These are phyloP conservation scores for Drosophila gunungcola DNA, from an alignment of 1,140 invertebrate genomes.

Conservation along the genomic window DNA sequence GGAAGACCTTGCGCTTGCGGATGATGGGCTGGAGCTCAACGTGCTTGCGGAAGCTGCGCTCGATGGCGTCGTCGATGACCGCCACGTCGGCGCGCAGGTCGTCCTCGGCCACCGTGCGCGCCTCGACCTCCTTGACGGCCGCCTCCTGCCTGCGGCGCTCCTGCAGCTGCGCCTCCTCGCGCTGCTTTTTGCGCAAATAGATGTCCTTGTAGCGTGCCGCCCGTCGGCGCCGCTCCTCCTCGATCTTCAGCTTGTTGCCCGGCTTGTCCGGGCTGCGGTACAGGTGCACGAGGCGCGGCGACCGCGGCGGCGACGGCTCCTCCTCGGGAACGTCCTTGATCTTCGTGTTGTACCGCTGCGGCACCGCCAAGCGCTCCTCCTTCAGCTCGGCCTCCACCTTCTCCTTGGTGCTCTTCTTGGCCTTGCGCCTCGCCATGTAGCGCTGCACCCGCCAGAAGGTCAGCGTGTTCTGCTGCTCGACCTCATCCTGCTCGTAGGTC, in stretches of 20 bases:
- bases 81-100: conserved; percentile 58
- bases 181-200: conserved; percentile 60
- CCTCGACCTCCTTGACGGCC: conserved; percentile 40
- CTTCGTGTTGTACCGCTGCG: conserved; percentile 33
- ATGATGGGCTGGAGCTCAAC: conserved; percentile 64
- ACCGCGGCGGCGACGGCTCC: neutral
- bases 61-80: conserved; percentile 68
- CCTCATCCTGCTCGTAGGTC: conserved; percentile 74
- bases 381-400: conserved; percentile 64
- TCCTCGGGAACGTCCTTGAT: conserved; percentile 50
- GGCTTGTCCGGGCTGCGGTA: conserved; percentile 69
- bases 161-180: conserved; percentile 8
- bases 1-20: conserved; percentile 55
- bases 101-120: conserved; percentile 56
- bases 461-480: conserved; percentile 69
- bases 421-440: conserved; percentile 57
- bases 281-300: conserved; percentile 45
- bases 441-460: conserved; percentile 68
- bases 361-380: conserved; percentile 54
- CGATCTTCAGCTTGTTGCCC: conserved; percentile 53
- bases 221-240: conserved; percentile 49
- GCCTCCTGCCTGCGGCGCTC: conserved; percentile 31
- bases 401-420: conserved; percentile 45
- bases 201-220: conserved; percentile 72
- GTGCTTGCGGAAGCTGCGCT: conserved; percentile 61